Percentiles rank a stretch among this genome's conserved stretches.
These are phyloP conservation scores for Paralichthys olivaceus DNA, from an alignment of 2,113 vertebrate genomes.

Conservation along the genomic window DNA sequence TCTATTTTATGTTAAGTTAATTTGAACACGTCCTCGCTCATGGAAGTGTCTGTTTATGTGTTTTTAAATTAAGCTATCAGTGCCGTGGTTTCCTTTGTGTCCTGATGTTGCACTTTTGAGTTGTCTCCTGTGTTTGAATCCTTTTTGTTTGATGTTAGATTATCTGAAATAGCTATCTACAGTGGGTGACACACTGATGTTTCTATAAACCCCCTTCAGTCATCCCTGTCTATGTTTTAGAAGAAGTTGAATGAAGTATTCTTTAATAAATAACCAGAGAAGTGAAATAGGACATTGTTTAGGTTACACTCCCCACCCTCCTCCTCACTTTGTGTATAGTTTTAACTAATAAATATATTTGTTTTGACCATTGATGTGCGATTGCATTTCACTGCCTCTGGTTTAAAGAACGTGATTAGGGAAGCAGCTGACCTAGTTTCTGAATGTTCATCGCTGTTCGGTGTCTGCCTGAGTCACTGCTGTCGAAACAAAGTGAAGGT, in stretches of 20 bases:
- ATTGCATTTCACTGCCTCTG: constrained; percentile 64
- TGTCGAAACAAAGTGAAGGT: constrained; percentile 31
- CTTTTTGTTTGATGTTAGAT: constrained; percentile 41
- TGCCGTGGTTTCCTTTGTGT: constrained; percentile 45
- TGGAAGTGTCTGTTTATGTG: constrained; percentile 17
- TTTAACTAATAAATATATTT: constrained; percentile 52
- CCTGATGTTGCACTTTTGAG: constrained; percentile 67
- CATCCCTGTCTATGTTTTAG: constrained; percentile 9
- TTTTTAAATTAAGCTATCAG: constrained; percentile 52
- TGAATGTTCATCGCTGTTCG: constrained; percentile 18
- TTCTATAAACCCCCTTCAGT: constrained; percentile 19
- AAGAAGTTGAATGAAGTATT: constrained; percentile 55
- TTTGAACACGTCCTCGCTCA: constrained; percentile 33
- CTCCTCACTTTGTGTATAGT: constrained; percentile 39
- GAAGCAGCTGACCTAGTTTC: constrained; percentile 33
- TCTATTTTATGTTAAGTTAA: constrained; percentile 48
- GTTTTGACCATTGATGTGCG: constrained; percentile 41
- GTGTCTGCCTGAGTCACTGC: constrained; percentile 25
- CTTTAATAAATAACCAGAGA: constrained; percentile 33
- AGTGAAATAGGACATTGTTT: constrained; percentile 39
- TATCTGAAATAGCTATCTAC: background rate
- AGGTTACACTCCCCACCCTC: constrained; percentile 38
- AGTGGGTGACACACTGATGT: constrained; percentile 13
- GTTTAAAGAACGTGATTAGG: constrained; percentile 59
- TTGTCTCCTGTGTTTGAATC: constrained; percentile 41